Percentiles rank a stretch among this genome's conserved stretches.
Conservation (phyloP, 2,113 vertebrate genomes). For the Mormyrus iriodes region DNA sequence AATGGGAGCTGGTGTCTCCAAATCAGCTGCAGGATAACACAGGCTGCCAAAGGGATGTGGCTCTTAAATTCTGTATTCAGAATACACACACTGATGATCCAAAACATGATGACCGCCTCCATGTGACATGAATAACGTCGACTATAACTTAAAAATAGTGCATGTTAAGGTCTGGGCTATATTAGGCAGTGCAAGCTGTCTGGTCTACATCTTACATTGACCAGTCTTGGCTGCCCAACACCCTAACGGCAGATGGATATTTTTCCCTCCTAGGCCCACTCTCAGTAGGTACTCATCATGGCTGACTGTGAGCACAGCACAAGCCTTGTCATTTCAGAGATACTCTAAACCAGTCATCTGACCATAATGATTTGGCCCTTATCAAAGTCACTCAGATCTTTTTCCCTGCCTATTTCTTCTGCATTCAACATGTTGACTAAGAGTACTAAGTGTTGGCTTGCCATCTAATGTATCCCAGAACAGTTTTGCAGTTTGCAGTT, state of each 20-base stretch:
- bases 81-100: background rate
- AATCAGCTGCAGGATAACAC: background rate
- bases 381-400: background rate
- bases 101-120: background rate
- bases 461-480: background rate
- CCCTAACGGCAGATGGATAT: background rate
- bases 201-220: background rate
- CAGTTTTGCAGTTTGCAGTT: background rate
- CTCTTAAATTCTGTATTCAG: background rate
- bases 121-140: background rate
- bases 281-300: background rate
- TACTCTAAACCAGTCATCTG: background rate
- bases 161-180: background rate
- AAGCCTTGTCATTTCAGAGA: background rate
- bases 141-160: background rate
- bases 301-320: background rate
- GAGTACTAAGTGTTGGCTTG: background rate
- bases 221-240: background rate
- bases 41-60: background rate
- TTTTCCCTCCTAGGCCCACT: background rate
- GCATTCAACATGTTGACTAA: background rate
- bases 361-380: background rate
- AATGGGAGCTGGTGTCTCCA: background rate
- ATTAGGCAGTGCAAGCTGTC: background rate
- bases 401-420: background rate